Evolutionary conservation across 53 echinoderm and acorn worm species (phyloP).

Genomic region (Temnopleurus reevesii): DNA sequence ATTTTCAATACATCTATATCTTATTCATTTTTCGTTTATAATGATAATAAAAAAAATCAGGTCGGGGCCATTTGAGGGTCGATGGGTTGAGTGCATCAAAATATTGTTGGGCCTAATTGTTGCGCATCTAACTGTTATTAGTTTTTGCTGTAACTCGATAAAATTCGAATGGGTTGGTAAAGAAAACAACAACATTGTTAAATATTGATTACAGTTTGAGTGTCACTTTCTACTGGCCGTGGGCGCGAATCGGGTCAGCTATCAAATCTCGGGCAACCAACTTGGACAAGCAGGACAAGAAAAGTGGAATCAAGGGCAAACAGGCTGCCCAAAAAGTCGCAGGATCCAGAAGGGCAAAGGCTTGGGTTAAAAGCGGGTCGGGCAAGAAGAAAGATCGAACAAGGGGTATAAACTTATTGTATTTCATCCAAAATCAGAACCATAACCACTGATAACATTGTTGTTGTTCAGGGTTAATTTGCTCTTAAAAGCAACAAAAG

Average conservation of each 20-base stretch:
- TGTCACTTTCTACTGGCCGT: conserved; percentile 20
- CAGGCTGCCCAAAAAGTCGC: not conserved
- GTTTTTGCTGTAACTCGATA: not conserved
- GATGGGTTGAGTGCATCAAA: not conserved
- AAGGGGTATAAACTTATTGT: too few relatives aligned
- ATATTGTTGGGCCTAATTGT: not conserved
- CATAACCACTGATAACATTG: too few relatives aligned
- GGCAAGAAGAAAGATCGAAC: not conserved
- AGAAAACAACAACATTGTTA: not conserved
- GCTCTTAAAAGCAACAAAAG: too few relatives aligned
- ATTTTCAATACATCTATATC: too few relatives aligned
- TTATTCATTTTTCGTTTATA: too few relatives aligned
- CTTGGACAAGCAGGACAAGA: not conserved
- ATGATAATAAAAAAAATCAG: not conserved
- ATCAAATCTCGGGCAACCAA: not conserved
- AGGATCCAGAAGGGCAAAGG: not conserved
- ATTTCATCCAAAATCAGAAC: too few relatives aligned
- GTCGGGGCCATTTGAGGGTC: not conserved
- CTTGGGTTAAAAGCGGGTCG: not conserved
- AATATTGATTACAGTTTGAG: not conserved
- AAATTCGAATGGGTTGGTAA: not conserved
- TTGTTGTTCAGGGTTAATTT: too few relatives aligned
- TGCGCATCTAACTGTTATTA: not conserved
- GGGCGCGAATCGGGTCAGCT: not conserved
- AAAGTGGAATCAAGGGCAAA: not conserved